Base-by-base conservation (phyloP, 1,140 invertebrate genomes). In the Drosophila athabasca region DNA sequence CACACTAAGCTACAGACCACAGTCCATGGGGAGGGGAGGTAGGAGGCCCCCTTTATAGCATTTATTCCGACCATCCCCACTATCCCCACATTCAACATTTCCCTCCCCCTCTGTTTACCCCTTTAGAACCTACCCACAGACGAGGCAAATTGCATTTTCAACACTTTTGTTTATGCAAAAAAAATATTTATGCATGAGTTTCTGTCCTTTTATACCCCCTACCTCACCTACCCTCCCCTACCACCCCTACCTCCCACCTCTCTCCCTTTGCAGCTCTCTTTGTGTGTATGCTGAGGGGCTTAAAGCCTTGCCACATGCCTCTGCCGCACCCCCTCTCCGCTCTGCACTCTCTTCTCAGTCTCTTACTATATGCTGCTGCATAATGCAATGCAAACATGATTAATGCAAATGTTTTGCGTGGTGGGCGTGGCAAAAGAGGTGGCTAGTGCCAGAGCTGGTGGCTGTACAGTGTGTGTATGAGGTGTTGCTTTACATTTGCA, bases 361-460 rank as follows among this genome's bases (percentile, higher is more conserved):
- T 51, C 46, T 55, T 59, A 49, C 24, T 69, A 61, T 87, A 64
- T 82, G 83, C 78, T 79, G 64, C 72, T 87, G 83, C 83, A 87
- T 87, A 87, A 87, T 87, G 83, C 83, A 87, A 87, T 54, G 79
- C 83, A 87, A 87, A 87, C 83, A 87, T 87, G 83, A 87, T 87
- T 87, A 87, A 87, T 87, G 83, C 83, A 87, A 87, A 87, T 87
- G 84, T 87, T 87, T 88, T 83, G 84, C 79, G 75, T 87, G 83
- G 83, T 73, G 75, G 79, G 83, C 82, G 75, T 79, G 79, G 83
- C 66, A 31, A 57, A 54, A 39, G 13, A 31, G 59, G 59, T 39
- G 31, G 24, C 24, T 26, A 5, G 24, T 5, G 22, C 26, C 6
- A 6, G 29, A 2, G 29, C 29, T 31, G 31, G 2, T 31, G 8